Evolutionary conservation across 92 coral and sea anemone species (phyloP), one percentile per base, ranked within the genome.

Genomic region (Epizoanthus stellaris): DNA sequence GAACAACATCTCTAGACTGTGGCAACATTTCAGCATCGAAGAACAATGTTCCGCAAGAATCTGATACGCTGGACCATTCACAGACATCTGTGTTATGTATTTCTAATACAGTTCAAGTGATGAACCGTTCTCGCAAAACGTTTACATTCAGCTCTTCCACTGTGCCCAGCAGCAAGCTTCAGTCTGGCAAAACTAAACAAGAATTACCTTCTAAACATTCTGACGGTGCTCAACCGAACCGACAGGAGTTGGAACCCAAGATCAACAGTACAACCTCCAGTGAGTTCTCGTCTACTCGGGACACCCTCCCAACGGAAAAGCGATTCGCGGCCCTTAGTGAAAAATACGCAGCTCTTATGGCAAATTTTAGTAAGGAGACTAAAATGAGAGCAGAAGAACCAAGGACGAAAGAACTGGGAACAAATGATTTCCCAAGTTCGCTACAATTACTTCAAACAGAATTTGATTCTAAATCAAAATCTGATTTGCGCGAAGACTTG

Each of bases 321-420:
- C 57, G 83, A 45, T 79, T 79, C 49, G 72, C 59, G 20, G 83
- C 73, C 5, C 83, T 79, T 11, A 79, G 83, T 43, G 83, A 62
- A 11, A 79, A 79, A 63, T 79, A 79, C 25, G 83, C 70, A 63
- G 30, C 83, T 62, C 25, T 79, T 40, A 79, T 79, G 83, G 83
- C 83, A 23, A 79, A 79, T 25, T 79, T 79, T 64, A 79, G 58
- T 14, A 79, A 79, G 30, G 72, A 63, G 45, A n/a, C 10, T n/a
- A 63, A 42, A 45, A 8, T 42, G 25, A 79, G 62, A 45, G 61
- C n/a, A 20, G 66, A 47, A 62, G 83, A 42, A 63, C 11, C 53
- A 62, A 79, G 61, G 25, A 79, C 45, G 14, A 63, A 64, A 62
- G 83, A 79, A 12, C 14, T 19, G 2, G 67, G 34, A 13, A n/a